Percentiles rank a stretch among this genome's conserved stretches.
These are phyloP conservation scores for Aegithalos caudatus DNA, from an alignment of 2,113 vertebrate species.

Conservation along the genomic window DNA sequence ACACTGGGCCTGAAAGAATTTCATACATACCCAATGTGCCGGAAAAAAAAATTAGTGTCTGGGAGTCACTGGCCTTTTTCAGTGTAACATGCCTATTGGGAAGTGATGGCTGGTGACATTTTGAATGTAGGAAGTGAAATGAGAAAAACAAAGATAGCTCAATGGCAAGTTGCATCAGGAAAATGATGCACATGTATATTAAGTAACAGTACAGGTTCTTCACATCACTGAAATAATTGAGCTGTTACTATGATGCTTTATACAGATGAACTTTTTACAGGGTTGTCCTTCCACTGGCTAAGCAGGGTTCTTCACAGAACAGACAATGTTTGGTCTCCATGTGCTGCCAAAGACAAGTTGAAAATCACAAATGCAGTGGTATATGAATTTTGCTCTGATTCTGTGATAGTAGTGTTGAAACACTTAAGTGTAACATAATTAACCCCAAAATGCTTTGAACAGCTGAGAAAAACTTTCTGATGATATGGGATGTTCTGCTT, in stretches of 20 bases:
- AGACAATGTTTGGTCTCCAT: not conserved
- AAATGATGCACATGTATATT: not conserved
- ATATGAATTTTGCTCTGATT: not conserved
- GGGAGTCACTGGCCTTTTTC: constrained; percentile 51
- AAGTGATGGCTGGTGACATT: constrained; percentile 50
- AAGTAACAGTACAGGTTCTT: not conserved
- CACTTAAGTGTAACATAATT: not conserved
- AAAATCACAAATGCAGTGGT: not conserved
- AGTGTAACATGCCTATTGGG: not conserved
- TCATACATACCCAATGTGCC: not conserved
- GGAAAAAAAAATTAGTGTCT: constrained; percentile 31
- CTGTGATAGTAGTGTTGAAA: not conserved
- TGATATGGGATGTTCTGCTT: not conserved
- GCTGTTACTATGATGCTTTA: not conserved
- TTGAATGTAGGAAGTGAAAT: not conserved
- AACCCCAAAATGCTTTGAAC: not conserved
- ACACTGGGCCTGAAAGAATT: not conserved
- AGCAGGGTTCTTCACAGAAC: not conserved
- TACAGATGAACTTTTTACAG: not conserved
- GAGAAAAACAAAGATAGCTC: not conserved
- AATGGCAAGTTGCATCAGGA: not conserved
- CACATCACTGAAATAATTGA: not conserved
- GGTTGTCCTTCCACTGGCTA: not conserved
- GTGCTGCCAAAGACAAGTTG: not conserved
- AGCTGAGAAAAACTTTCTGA: not conserved